Conservation (phyloP, 2,113 vertebrate genomes). For the Syngnathoides biaculeatus region DNA sequence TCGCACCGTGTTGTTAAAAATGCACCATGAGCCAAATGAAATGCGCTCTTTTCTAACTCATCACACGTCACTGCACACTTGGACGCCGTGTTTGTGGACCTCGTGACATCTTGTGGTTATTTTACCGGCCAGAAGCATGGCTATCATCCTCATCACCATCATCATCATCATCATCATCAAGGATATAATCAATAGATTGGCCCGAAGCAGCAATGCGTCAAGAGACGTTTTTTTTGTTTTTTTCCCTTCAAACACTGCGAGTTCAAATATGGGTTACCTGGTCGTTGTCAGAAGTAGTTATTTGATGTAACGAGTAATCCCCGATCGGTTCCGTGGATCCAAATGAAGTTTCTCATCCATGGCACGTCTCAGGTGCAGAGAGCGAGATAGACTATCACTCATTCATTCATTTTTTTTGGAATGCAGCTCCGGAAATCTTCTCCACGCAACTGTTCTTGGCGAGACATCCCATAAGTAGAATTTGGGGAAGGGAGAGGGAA, state of each 20-base stretch:
- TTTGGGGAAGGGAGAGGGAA: constrained; percentile 18
- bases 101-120: neutral
- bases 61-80: neutral
- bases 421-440: constrained; percentile 57
- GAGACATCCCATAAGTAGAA: constrained; percentile 58
- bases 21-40: neutral
- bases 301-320: constrained; percentile 69
- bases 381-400: constrained; percentile 59
- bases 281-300: constrained; percentile 79
- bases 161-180: neutral
- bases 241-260: neutral
- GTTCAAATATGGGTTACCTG: constrained; percentile 61
- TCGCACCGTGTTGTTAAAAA: neutral
- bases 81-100: neutral
- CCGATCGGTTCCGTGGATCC: constrained; percentile 72
- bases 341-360: constrained; percentile 80
- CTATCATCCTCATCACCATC: neutral
- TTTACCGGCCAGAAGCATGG: neutral
- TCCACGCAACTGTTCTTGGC: constrained; percentile 60
- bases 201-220: constrained; percentile 24
- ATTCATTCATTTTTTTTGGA: constrained; percentile 48
- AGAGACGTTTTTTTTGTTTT: neutral
- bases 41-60: neutral
- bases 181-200: constrained; percentile 1
- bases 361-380: constrained; percentile 69